Evolutionary conservation across 2,888 invertebrate species (phyloP).

Genomic region (Limnephilus lunatus): DNA sequence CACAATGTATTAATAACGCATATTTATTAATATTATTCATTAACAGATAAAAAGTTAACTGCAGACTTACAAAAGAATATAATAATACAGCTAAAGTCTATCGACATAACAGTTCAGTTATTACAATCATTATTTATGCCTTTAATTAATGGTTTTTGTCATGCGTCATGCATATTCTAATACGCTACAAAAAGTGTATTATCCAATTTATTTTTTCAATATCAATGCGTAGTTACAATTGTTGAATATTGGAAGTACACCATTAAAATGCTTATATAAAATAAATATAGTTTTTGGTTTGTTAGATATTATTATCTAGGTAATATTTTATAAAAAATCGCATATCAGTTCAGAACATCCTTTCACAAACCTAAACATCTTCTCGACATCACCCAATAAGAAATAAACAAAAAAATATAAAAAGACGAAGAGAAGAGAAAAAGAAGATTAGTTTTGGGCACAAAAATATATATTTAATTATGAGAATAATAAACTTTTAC

Average conservation of each 20-base stretch:
- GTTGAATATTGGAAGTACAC: neutral
- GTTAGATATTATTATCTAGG: conserved; percentile 9
- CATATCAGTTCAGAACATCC: neutral
- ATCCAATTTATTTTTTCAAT: neutral
- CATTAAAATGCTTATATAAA: conserved; percentile 57
- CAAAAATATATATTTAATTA: neutral
- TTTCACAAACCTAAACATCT: neutral
- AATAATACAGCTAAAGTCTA: neutral
- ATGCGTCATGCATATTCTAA: neutral
- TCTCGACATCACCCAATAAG: neutral
- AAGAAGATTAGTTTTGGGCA: neutral
- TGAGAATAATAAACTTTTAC: neutral
- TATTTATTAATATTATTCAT: neutral
- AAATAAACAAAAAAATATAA: neutral
- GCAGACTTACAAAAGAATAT: conserved; percentile 24
- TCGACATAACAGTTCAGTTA: neutral
- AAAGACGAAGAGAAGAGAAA: neutral
- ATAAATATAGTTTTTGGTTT: conserved; percentile 54
- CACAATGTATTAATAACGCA: conserved; percentile 6
- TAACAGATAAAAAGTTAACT: conserved; percentile 19
- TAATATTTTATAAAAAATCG: conserved; percentile 23
- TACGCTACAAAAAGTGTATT: neutral
- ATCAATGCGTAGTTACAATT: neutral
- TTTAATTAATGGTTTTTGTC: neutral
- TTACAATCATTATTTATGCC: neutral